Evolutionary conservation across 2,888 invertebrate species (phyloP), one percentile per base, ranked within the genome.

Genomic region (Tenodera sinensis): DNA sequence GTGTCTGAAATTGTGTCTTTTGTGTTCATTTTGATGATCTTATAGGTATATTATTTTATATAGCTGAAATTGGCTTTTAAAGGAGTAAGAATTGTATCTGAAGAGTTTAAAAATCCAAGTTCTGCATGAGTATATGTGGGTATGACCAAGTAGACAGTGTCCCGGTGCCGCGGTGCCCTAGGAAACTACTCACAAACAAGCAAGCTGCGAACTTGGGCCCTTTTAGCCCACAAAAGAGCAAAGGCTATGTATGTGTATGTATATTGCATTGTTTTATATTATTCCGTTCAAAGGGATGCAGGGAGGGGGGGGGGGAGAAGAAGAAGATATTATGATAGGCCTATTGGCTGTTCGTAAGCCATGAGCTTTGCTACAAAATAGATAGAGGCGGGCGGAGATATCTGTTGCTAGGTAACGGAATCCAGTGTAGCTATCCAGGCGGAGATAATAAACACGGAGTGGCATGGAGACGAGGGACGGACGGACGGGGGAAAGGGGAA

Each of bases 321-420:
- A 71, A 25, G 25, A 71, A 25, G 34, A 87, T 87, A 87, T 87
- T 87, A 87, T 34, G 83, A 87, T 87, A 87, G 87, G 87, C 87
- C 87, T 87, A 87, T 87, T 87, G 87, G 87, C 87, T 87, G 87
- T 87, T 87, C 83, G 87, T 87, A 87, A 87, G 87, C 87, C 87
- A 83, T 87, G 87, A 87, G 87, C 87, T 83, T 87, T 83, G 83
- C 82, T 34, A 87, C 83, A 82, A 87, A 83, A 87, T 42, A 87
- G 87, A 87, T 82, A 87, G 87, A 87, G n/a, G n/a, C n/a, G n/a
- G 87, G 87, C 87, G 87, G 87, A 87, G 87, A 87, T 82, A 28
- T 87, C n/a, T 27, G 87, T 87, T 87, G 87, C 87, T 87, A 87
- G 87, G 87, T 14, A 83, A 87, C 87, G 30, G 30, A 81, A 81